A percentile compares a stretch with the other conserved stretches of the same genome.
These are phyloP conservation scores for Herpetotheres cachinnans DNA, from an alignment of 2,113 vertebrate genomes.

Conservation along the genomic window DNA sequence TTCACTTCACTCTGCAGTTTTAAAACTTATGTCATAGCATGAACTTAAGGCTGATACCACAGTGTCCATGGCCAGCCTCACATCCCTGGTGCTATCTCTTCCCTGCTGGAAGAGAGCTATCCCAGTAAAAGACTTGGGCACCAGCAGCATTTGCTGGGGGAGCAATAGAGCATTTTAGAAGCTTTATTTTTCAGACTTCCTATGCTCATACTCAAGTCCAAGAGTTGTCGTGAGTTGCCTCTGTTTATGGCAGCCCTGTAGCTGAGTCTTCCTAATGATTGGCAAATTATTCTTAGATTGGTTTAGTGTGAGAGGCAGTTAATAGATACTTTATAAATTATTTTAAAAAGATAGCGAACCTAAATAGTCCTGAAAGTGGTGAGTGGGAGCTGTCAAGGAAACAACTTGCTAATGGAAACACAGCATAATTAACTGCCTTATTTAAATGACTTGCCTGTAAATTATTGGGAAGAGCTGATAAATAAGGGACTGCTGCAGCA, in stretches of 20 bases:
- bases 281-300: not conserved
- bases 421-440: not conserved
- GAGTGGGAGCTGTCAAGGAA: conserved; percentile 50
- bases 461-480: not conserved
- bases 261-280: not conserved
- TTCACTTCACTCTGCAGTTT: not conserved
- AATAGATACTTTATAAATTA: conserved; percentile 10
- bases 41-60: not conserved
- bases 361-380: conserved; percentile 18
- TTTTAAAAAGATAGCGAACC: not conserved
- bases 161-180: not conserved
- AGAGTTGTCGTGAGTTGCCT: not conserved
- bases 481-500: not conserved
- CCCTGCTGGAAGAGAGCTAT: not conserved
- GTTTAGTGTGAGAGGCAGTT: not conserved
- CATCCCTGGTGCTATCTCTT: not conserved
- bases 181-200: not conserved
- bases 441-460: not conserved
- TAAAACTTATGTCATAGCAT: not conserved
- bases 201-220: not conserved
- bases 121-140: not conserved
- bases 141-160: not conserved
- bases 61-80: not conserved
- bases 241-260: not conserved
- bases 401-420: not conserved